Percentiles rank a stretch among this genome's conserved stretches.
Conservation (phyloP, 2,888 invertebrate genomes). For the Philopedon plagiatum region DNA sequence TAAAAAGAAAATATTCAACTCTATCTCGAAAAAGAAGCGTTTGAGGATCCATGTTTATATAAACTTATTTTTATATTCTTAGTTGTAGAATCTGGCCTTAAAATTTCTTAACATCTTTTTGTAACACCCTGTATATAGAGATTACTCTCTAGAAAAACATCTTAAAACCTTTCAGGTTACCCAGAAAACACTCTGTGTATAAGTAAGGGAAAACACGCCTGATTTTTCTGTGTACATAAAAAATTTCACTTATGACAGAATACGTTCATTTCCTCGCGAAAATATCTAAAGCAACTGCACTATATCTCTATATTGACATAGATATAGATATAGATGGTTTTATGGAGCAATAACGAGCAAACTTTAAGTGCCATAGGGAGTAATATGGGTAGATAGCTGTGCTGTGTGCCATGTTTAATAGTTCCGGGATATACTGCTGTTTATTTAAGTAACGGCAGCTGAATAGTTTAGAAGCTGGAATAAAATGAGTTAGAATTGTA, state of each 20-base stretch:
- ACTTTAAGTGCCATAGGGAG: constrained; percentile 48
- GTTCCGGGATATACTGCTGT: constrained; percentile 44
- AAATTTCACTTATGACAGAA: neutral
- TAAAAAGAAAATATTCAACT: no score
- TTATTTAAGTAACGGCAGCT: constrained; percentile 31
- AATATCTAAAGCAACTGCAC: neutral
- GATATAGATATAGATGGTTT: constrained; percentile 45
- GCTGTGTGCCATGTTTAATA: constrained; percentile 40
- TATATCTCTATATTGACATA: constrained; percentile 29
- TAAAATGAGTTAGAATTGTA: constrained; percentile 18
- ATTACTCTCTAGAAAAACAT: no score
- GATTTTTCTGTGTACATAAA: no score
- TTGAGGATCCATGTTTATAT: no score
- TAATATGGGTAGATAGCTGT: constrained; percentile 41
- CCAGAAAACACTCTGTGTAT: no score
- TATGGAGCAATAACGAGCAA: constrained; percentile 46
- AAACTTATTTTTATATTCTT: no score
- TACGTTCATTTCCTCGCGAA: neutral
- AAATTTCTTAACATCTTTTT: no score
- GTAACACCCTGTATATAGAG: no score
- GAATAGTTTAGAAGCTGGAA: constrained; percentile 12
- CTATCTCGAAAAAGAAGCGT: no score
- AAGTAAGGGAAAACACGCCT: no score
- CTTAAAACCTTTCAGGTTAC: no score
- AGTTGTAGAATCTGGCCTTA: no score